Conservation (phyloP, 2,797 vertebrate species). For the Xiphophorus birchmanni region DNA sequence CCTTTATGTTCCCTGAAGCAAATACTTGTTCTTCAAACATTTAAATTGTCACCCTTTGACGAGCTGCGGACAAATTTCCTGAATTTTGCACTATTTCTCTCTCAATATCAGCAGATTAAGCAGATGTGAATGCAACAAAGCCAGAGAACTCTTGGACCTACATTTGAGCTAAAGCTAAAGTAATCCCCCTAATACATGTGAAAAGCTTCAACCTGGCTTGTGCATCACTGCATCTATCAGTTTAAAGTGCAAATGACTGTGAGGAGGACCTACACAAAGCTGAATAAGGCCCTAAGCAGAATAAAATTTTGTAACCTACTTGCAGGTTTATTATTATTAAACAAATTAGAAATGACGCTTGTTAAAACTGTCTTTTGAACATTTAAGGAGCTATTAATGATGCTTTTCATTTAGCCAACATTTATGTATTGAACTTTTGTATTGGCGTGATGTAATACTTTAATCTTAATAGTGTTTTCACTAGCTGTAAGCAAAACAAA, state of each 20-base stretch:
- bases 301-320: neutral
- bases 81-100: neutral
- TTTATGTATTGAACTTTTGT: neutral
- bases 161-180: slow-evolving; percentile 18
- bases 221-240: neutral
- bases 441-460: neutral
- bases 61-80: neutral
- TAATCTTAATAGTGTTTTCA: neutral
- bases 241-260: slow-evolving; percentile 15
- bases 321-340: neutral
- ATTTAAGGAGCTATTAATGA: neutral
- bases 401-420: neutral
- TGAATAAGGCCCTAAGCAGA: neutral
- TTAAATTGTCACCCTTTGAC: slow-evolving; percentile 14
- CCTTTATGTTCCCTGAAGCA: slow-evolving; percentile 41
- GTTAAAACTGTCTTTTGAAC: neutral
- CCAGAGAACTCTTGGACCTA: slow-evolving; percentile 8
- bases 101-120: neutral
- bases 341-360: neutral
- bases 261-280: neutral
- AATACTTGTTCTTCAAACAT: slow-evolving; percentile 10
- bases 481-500: neutral
- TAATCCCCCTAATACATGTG: slow-evolving; percentile 12
- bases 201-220: neutral
- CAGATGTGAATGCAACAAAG: slow-evolving; percentile 5